phyloP scores from a whole-genome alignment of 2,113 vertebrate genomes.

The Oryzias woworae region DNA sequence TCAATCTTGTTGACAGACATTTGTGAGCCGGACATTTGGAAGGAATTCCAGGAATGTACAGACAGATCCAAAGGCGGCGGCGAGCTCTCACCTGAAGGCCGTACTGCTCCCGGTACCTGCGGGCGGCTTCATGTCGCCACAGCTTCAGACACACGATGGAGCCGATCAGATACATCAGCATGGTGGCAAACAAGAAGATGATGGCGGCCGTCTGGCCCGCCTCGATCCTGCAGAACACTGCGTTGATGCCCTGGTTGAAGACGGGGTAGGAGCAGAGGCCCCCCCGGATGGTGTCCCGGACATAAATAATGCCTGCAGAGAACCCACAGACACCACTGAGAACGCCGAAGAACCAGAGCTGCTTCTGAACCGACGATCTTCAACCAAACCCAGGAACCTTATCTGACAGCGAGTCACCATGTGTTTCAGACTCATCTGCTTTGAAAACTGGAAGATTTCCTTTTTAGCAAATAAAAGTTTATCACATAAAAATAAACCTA shows the following conservation, averaged over 20 bases:
- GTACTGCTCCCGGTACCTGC: constrained; percentile 78
- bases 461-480: no score
- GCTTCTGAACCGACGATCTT: no score
- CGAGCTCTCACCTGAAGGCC: constrained; percentile 80
- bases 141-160: constrained; percentile 89
- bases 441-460: no score
- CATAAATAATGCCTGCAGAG: constrained; percentile 82
- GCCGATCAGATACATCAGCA: constrained; percentile 87
- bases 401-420: no score
- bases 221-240: constrained; percentile 87
- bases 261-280: constrained; percentile 90
- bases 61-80: background rate
- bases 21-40: background rate
- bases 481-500: no score
- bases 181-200: constrained; percentile 90
- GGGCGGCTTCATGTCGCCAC: constrained; percentile 89
- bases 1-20: background rate
- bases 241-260: constrained; percentile 88
- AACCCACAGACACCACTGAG: background rate
- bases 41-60: background rate
- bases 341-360: background rate
- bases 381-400: no score
- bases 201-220: constrained; percentile 93
- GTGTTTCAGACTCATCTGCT: no score
- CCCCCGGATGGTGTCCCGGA: constrained; percentile 88